Base-by-base conservation (phyloP, 2,888 invertebrate genomes). In the Amiota minor region DNA sequence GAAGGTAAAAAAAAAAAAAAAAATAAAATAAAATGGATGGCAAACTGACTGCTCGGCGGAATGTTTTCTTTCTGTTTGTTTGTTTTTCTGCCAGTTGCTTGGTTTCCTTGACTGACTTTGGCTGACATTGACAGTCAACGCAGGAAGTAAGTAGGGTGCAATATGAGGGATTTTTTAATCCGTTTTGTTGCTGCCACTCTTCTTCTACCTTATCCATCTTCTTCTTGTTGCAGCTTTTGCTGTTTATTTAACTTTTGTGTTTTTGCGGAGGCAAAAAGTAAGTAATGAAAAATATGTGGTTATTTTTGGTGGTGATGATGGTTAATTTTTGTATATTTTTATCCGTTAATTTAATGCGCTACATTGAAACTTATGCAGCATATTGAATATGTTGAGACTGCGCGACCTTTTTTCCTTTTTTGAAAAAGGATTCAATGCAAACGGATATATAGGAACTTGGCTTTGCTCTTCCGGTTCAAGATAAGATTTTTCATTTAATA, bases 401-500 rank as follows among this genome's bases (percentile, higher is more conserved):
- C 11, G 45, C 35, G 16, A 14, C 20, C 12, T 47, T 18, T n/a
- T 56, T 61, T 59, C 4, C 20, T 49, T 16, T n/a, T 20, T 20
- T 35, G 56, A 23, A 65, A 59, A 78, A 73, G 59, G 74, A 72
- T 72, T 72, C 73, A 73, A 14, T 56, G 35, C 35, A 35, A 35
- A 35, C 35, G 35, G 35, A 35, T 35, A 35, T 35, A 35, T 6
- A 76, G 70, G 74, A 80, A 75, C 74, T 75, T 67, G 59, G 74
- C 35, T 73, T 67, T 62, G 62, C 72, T 35, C 35, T 71, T 72
- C 77, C 77, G 71, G 75, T 79, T 70, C 53, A 76, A 79, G 83
- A 83, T 83, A 83, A 80, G 82, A 80, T 70, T 75, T 72, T 67
- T 49, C 72, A 65, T 67, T 72, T 71, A 23, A 68, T 46, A 53